phyloP scores from a whole-genome alignment of 1,140 invertebrate genomes.

The Polypedilum pembai region DNA sequence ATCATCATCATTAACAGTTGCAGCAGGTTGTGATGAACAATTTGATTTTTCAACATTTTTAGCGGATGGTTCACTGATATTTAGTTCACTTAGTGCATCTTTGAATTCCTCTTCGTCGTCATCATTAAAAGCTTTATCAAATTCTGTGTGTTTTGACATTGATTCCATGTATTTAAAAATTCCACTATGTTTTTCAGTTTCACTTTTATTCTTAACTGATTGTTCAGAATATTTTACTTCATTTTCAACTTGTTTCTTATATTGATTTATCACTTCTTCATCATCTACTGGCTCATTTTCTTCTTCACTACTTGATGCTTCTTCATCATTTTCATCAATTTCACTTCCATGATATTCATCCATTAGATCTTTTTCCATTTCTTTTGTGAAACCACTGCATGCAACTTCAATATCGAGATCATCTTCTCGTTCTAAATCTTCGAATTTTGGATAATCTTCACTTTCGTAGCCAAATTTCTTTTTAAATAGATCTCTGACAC shows the following conservation, averaged over 20 bases:
- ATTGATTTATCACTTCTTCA: conserved; percentile 45
- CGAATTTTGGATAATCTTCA: conserved; percentile 76
- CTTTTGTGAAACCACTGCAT: conserved; percentile 84
- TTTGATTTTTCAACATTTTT: background rate
- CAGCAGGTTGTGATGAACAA: background rate
- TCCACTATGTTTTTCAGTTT: conserved; percentile 34
- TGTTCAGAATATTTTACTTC: conserved; percentile 42
- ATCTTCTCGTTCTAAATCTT: conserved; percentile 75
- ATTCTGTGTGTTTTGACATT: conserved; percentile 40
- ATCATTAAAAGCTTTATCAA: conserved; percentile 30
- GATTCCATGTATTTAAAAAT: conserved; percentile 43
- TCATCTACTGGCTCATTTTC: conserved; percentile 39
- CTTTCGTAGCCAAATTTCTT: conserved; percentile 88
- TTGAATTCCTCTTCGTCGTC: conserved; percentile 33
- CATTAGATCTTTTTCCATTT: conserved; percentile 70
- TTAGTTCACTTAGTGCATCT: conserved; percentile 33
- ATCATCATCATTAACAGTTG: background rate
- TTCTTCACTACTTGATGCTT: conserved; percentile 39
- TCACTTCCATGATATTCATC: conserved; percentile 25
- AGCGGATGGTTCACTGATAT: background rate
- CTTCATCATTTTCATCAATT: conserved; percentile 39
- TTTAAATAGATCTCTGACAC: conserved; percentile 87
- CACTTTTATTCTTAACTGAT: conserved; percentile 34
- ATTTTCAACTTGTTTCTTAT: conserved; percentile 46
- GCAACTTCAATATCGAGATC: conserved; percentile 80